Conservation (phyloP, 2,113 vertebrate genomes). For the Ciconia stormi region DNA sequence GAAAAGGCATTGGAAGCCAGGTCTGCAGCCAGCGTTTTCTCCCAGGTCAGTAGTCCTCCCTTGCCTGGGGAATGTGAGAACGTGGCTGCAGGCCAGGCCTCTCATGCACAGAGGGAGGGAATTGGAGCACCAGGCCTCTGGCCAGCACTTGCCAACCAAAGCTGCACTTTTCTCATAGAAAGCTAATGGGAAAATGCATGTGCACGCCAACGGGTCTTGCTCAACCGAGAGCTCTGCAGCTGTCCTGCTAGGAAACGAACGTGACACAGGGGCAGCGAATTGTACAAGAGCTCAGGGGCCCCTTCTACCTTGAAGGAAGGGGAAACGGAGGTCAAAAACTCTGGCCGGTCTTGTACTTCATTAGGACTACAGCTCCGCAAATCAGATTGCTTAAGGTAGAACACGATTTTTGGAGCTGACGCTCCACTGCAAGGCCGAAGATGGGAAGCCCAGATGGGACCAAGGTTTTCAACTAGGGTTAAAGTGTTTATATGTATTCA, state of each 20-base stretch:
- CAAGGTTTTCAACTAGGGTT: not conserved
- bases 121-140: not conserved
- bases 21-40: not conserved
- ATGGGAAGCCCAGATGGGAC: not conserved
- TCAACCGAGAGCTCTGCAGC: not conserved
- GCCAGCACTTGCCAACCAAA: constrained; percentile 13
- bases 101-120: not conserved
- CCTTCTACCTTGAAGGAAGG: not conserved
- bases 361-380: not conserved
- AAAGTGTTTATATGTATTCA: not conserved
- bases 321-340: not conserved
- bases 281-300: not conserved
- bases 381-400: not conserved
- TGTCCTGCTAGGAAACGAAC: not conserved
- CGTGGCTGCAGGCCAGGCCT: not conserved
- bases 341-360: not conserved
- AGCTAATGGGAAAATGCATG: not conserved
- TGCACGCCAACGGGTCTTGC: not conserved
- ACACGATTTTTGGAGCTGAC: not conserved
- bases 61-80: constrained; percentile 7
- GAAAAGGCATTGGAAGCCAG: not conserved
- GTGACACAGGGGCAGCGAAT: not conserved
- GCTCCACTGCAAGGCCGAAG: not conserved
- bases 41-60: constrained; percentile 2
- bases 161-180: constrained; percentile 12